These are phyloP conservation scores for Ceratina calcarata DNA, from an alignment of 1,140 invertebrate genomes.

Conservation along the genomic window DNA sequence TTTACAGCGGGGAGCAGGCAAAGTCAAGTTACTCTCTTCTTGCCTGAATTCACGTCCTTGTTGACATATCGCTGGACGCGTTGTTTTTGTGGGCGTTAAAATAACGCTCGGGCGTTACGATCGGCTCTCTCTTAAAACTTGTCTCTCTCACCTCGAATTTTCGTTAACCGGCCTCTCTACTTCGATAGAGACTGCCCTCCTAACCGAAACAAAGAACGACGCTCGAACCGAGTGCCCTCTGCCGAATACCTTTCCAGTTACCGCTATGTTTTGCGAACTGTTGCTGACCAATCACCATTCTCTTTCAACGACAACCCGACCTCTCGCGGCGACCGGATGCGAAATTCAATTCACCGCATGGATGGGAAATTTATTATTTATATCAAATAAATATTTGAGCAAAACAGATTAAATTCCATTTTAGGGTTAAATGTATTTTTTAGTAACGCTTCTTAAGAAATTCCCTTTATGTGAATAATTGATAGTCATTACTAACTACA, in stretches of 20 bases:
- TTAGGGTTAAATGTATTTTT: neutral
- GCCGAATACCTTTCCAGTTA: slow-evolving; percentile 35
- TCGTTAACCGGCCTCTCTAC: slow-evolving; percentile 70
- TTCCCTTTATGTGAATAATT: neutral
- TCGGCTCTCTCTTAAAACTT: slow-evolving; percentile 10
- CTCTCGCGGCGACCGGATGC: slow-evolving; percentile 37
- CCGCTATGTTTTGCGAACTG: slow-evolving; percentile 13
- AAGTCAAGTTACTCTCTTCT: slow-evolving; percentile 24
- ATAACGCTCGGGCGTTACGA: slow-evolving; percentile 40
- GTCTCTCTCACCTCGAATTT: slow-evolving; percentile 52
- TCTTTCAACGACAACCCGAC: slow-evolving; percentile 16
- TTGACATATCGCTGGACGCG: slow-evolving; percentile 46
- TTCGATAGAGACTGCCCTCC: slow-evolving; percentile 76
- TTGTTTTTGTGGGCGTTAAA: slow-evolving; percentile 34
- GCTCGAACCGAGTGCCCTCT: slow-evolving; percentile 67
- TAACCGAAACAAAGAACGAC: slow-evolving; percentile 80
- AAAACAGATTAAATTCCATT: neutral
- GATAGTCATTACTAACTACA: neutral
- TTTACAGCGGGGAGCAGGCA: slow-evolving; percentile 57
- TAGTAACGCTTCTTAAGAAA: neutral
- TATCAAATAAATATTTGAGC: neutral
- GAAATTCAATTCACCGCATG: slow-evolving; percentile 25
- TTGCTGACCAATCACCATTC: slow-evolving; percentile 36
- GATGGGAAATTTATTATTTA: slow-evolving; percentile 22
- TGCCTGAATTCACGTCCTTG: slow-evolving; percentile 51